phyloP scores from a whole-genome alignment of 1,140 invertebrate species.

The Cherax destructor region DNA sequence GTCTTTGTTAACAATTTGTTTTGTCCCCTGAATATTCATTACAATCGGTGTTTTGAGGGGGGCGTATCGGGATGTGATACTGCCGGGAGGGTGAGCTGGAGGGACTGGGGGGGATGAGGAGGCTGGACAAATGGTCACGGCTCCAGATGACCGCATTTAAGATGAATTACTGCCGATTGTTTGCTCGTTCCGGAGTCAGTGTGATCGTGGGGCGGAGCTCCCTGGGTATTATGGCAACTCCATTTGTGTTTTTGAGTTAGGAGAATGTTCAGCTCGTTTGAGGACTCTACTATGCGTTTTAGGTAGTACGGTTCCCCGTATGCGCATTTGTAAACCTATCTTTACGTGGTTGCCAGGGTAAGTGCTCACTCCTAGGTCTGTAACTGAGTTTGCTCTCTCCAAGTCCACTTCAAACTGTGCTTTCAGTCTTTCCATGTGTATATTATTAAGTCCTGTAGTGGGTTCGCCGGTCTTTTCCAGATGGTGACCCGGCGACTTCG shows the following conservation, averaged over 20 bases:
- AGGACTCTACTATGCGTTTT: too few species aligned
- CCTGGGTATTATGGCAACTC: neutral
- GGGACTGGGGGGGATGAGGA: neutral
- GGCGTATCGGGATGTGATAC: neutral
- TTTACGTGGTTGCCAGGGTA: too few species aligned
- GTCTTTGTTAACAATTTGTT: conserved; percentile 20
- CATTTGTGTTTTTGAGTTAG: neutral
- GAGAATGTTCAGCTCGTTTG: neutral
- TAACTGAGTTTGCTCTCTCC: too few species aligned
- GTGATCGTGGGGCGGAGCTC: neutral
- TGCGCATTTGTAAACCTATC: too few species aligned
- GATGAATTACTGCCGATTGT: neutral
- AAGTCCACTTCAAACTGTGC: too few species aligned
- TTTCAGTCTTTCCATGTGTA: too few species aligned
- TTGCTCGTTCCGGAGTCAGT: neutral
- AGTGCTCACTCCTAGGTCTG: too few species aligned
- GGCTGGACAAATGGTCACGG: neutral
- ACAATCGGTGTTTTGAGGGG: neutral
- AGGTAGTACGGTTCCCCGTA: too few species aligned
- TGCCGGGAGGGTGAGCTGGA: neutral
- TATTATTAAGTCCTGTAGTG: too few species aligned
- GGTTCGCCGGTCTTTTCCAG: too few species aligned
- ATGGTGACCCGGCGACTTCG: too few species aligned
- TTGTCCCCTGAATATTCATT: conserved; percentile 11
- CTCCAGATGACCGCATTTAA: conserved; percentile 7